Percentiles rank a stretch among this genome's conserved stretches.
Evolutionary conservation across 2,113 vertebrate species (phyloP).

Genomic region (Hyaena hyaena): DNA sequence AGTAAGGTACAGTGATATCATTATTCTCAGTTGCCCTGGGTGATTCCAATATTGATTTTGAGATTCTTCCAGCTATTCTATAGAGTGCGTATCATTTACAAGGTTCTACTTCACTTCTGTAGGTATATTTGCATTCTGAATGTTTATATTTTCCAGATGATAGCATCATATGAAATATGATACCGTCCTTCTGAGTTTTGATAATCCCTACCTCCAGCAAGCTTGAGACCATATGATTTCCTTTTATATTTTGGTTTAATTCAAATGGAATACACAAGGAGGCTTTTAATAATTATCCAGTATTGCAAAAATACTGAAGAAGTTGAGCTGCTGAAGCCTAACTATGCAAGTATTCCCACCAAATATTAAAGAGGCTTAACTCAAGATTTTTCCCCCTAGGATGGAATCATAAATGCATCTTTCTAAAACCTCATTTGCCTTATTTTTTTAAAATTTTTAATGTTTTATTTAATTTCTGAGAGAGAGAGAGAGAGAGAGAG

Average conservation of each 20-base stretch:
- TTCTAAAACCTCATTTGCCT: constrained; percentile 23
- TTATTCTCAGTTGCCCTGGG: constrained; percentile 5
- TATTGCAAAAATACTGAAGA: constrained; percentile 34
- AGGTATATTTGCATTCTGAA: constrained; percentile 24
- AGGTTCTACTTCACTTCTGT: constrained; percentile 18
- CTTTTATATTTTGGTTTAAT: constrained; percentile 12
- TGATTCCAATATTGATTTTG: constrained; percentile 71
- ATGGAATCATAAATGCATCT: not conserved
- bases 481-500: too few species aligned
- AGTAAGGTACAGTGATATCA: constrained; percentile 45
- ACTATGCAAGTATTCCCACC: not conserved
- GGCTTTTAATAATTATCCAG: not conserved
- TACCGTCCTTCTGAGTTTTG: not conserved
- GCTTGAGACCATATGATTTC: not conserved
- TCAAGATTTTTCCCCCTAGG: not conserved
- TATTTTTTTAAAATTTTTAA: not conserved
- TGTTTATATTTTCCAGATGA: constrained; percentile 68
- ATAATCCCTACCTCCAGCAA: constrained; percentile 45
- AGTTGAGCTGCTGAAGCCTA: not conserved
- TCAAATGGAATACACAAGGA: constrained; percentile 33
- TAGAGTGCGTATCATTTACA: constrained; percentile 55
- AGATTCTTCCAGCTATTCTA: constrained; percentile 52
- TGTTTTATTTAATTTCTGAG: too few species aligned
- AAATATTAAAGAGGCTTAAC: not conserved
- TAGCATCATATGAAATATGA: constrained; percentile 19